Conservation (phyloP, 1,140 invertebrate species). For the Zaprionus inermis region DNA sequence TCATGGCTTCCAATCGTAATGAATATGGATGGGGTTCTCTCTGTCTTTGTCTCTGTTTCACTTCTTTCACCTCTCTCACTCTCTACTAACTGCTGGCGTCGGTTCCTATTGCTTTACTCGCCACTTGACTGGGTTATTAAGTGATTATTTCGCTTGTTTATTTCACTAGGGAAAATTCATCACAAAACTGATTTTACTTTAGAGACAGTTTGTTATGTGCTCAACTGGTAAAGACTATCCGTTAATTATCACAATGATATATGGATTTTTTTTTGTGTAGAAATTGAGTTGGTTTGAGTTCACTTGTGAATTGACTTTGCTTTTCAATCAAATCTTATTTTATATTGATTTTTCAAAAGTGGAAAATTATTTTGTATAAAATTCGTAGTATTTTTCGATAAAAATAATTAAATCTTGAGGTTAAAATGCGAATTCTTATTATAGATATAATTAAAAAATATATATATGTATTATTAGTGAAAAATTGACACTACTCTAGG, state of each 20-base stretch:
- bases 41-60: neutral
- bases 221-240: neutral
- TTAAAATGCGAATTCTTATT: too few species aligned
- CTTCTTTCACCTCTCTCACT: neutral
- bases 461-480: too few species aligned
- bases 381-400: too few species aligned
- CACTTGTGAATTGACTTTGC: neutral
- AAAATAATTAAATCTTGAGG: too few species aligned
- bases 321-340: too few species aligned
- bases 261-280: neutral
- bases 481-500: too few species aligned
- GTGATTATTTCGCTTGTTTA: conserved; percentile 17
- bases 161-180: neutral
- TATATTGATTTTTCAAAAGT: neutral
- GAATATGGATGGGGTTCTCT: conserved; percentile 24
- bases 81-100: conserved; percentile 1
- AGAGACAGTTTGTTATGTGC: conserved; percentile 1
- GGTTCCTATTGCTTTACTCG: conserved; percentile 7
- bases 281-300: neutral
- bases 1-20: conserved; percentile 50
- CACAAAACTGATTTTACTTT: neutral
- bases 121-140: conserved; percentile 5
- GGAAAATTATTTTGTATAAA: neutral
- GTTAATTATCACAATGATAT: neutral
- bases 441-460: too few species aligned